Conservation (phyloP, 1,140 invertebrate species). For the Nephila pilipes region DNA sequence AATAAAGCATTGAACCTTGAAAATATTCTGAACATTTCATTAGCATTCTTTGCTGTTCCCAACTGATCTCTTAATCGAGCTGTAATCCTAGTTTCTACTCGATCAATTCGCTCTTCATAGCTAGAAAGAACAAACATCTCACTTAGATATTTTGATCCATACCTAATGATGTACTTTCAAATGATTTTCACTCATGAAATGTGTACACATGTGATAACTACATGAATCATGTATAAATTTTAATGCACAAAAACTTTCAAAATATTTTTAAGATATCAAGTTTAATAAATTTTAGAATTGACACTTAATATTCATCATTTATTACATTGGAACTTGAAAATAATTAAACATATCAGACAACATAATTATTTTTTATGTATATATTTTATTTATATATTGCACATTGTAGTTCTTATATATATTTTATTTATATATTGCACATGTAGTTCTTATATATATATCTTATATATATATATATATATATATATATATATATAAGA, state of each 20-base stretch:
- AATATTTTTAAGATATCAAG: too few species aligned
- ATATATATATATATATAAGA: too few species aligned
- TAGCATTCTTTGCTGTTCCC: slow-evolving; percentile 98
- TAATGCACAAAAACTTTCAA: not conserved
- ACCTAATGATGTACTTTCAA: not conserved
- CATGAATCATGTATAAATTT: not conserved
- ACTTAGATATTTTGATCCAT: not conserved
- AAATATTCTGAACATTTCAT: slow-evolving; percentile 99
- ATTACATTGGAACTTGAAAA: too few species aligned
- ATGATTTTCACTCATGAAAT: not conserved
- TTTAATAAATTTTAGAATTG: too few species aligned
- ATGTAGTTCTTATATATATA: too few species aligned
- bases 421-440: too few species aligned
- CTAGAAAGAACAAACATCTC: slow-evolving; percentile 77
- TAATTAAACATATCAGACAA: too few species aligned
- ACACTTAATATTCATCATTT: too few species aligned
- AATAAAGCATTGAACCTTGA: slow-evolving; percentile 98
- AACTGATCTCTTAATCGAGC: slow-evolving; percentile 97
- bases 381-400: too few species aligned
- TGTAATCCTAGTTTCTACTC: slow-evolving; percentile 98
- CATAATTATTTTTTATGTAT: too few species aligned
- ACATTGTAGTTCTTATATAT: too few species aligned
- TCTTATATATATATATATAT: too few species aligned
- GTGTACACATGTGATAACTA: not conserved
- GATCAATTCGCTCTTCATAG: slow-evolving; percentile 98